Evolutionary conservation across 2,797 vertebrate species (phyloP).

Genomic region (Sebastiscus albofasciatus): DNA sequence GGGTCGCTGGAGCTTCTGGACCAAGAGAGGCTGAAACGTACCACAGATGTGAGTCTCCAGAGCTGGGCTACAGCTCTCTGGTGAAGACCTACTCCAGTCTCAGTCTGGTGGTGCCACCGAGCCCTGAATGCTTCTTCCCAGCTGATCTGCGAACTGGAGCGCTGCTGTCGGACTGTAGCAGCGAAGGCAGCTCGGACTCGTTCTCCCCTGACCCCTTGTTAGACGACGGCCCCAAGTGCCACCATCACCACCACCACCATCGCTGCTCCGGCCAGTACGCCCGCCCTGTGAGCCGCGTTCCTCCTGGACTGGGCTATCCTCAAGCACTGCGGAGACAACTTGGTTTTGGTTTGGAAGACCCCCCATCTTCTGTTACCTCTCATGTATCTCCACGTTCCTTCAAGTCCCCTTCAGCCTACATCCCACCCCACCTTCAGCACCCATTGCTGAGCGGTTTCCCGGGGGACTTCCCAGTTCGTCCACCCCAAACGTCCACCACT

Average conservation of each 20-base stretch:
- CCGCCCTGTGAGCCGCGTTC: slow-evolving; percentile 15
- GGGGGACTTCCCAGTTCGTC: slow-evolving; percentile 77
- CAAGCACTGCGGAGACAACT: slow-evolving; percentile 82
- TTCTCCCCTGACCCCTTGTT: slow-evolving; percentile 90
- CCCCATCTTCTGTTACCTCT: slow-evolving; percentile 75
- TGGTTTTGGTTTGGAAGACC: slow-evolving; percentile 86
- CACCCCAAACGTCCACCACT: slow-evolving; percentile 65
- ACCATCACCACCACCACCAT: slow-evolving; percentile 81
- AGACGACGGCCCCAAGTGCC: slow-evolving; percentile 89
- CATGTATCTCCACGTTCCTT: slow-evolving; percentile 63
- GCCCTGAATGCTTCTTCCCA: slow-evolving; percentile 87
- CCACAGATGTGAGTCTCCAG: slow-evolving; percentile 91
- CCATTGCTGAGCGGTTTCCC: slow-evolving; percentile 78
- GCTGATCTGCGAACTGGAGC: slow-evolving; percentile 86
- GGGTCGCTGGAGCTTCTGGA: slow-evolving; percentile 41
- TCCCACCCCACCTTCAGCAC: slow-evolving; percentile 84
- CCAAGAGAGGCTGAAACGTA: slow-evolving; percentile 84
- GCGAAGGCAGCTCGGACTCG: slow-evolving; percentile 91
- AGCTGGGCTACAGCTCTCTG: slow-evolving; percentile 90
- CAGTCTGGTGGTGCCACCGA: slow-evolving; percentile 84
- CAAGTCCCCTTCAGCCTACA: slow-evolving; percentile 83
- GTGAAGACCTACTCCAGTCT: slow-evolving; percentile 88
- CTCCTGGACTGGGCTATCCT: slow-evolving; percentile 47
- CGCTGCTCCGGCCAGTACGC: slow-evolving; percentile 51
- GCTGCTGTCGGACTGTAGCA: slow-evolving; percentile 92